These are phyloP conservation scores for Leptocoma aspasia DNA, from an alignment of 2,113 vertebrate genomes.

Conservation along the genomic window DNA sequence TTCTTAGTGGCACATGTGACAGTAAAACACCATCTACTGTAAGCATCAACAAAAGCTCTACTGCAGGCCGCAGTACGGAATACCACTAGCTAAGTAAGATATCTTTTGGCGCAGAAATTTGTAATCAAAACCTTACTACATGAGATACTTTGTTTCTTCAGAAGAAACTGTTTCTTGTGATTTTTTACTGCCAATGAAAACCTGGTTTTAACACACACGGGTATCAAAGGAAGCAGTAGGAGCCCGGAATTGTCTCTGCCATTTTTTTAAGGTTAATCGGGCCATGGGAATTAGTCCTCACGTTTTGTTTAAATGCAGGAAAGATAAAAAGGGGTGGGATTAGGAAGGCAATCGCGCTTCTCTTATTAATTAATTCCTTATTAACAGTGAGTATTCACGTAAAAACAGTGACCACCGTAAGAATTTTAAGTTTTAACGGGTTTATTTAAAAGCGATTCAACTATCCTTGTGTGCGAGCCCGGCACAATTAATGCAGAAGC, in stretches of 20 bases:
- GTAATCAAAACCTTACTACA: neutral
- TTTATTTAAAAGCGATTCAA: neutral
- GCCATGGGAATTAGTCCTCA: neutral
- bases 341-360: neutral
- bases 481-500: neutral
- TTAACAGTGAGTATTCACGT: neutral
- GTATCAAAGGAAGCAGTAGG: neutral
- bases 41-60: neutral
- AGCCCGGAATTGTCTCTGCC: neutral
- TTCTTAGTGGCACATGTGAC: neutral
- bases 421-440: neutral
- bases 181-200: neutral
- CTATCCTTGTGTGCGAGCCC: neutral
- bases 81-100: neutral
- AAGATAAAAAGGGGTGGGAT: neutral
- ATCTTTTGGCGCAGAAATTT: neutral
- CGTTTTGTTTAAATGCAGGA: neutral
- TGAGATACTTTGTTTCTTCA: neutral
- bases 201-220: fast-evolving
- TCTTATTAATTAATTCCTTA: neutral
- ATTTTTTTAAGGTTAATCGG: neutral
- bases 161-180: neutral
- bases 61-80: neutral
- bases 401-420: neutral
- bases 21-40: neutral